Evolutionary conservation across 2,113 vertebrate species (phyloP), one percentile per base, ranked within the genome.

Genomic region (Takifugu flavidus): DNA sequence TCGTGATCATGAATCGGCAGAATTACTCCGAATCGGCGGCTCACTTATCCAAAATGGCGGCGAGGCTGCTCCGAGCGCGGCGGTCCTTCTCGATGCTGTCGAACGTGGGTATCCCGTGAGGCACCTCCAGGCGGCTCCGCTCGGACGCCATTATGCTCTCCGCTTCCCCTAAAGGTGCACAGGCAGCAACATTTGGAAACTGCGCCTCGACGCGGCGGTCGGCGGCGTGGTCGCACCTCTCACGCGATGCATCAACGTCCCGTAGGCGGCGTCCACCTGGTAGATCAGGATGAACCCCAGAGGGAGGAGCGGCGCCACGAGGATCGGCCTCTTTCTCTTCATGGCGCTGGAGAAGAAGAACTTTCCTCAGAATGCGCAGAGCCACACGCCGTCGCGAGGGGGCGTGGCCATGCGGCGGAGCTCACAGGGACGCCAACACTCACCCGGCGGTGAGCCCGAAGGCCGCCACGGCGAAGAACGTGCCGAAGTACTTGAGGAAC

Each of bases 61-160:
- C 5, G 66, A 93, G 84, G 67, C 74, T 88, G 68, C 76, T 92
- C 71, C 86, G 89, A 57, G 92, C 92, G 54, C 79, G 81, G 20
- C 94, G 91, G 11, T 87, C 86, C 79, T 95, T 95, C 86, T 98
- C 95, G 60, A 96, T 84, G 78, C 82, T 88, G 62, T 95, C 92
- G 14, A 90, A 95, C 13, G 91, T 94, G 2, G 94, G 88, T 0
- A 74, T 62, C 70, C 93, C 94, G 13, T 87, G 87, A 4, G 94
- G 94, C 26, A 94, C 51, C 64, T 91, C 80, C 70, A 96, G 61
- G 5, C 86, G 88, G 39, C 74, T 65, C 0, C 43, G 78, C 47
- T 95, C 87, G 28, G 88, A 82, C 3, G 79, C 85, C 84, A 96
- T 53, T 83, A 95, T 89, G 55, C 87, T 82, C 78, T 96, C 94